phyloP scores from a whole-genome alignment of 2,113 vertebrate species.

The Paralichthys olivaceus region DNA sequence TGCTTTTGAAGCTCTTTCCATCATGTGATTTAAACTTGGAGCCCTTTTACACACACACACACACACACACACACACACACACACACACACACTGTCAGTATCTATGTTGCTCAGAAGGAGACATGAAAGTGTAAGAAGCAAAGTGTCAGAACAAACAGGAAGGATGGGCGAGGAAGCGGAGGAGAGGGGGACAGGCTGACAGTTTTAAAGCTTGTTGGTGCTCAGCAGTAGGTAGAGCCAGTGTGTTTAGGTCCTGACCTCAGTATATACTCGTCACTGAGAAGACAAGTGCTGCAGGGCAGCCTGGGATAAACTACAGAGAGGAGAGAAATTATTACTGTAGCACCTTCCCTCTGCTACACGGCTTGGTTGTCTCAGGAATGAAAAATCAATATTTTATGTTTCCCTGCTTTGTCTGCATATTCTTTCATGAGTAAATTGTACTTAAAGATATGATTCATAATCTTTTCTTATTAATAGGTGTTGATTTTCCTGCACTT shows the following conservation, averaged over 20 bases:
- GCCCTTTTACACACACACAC: not conserved
- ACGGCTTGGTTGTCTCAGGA: conserved; percentile 24
- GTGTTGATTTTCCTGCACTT: no score
- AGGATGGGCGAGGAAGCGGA: conserved; percentile 11
- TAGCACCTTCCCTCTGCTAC: conserved; percentile 25
- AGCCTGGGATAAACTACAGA: conserved; percentile 47
- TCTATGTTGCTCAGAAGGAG: conserved; percentile 28
- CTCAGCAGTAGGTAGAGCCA: conserved; percentile 59
- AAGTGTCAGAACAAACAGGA: conserved; percentile 39
- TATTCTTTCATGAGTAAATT: conserved; percentile 7
- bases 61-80: not conserved
- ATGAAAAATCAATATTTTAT: conserved; percentile 40
- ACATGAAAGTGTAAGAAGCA: conserved; percentile 45
- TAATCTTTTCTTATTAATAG: conserved; percentile 30
- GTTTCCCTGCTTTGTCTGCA: conserved; percentile 35
- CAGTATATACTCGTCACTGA: conserved; percentile 59
- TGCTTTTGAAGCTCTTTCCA: not conserved
- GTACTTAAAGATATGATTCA: not conserved
- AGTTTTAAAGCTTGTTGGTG: conserved; percentile 67
- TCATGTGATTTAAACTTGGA: not conserved
- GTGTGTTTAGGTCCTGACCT: conserved; percentile 71
- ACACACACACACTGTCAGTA: not conserved
- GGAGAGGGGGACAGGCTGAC: conserved; percentile 54
- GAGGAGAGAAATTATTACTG: conserved; percentile 58
- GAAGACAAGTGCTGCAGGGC: conserved; percentile 68